Base-by-base conservation (phyloP, 92 coral and sea anemone genomes). In the Paramuricea clavata region DNA sequence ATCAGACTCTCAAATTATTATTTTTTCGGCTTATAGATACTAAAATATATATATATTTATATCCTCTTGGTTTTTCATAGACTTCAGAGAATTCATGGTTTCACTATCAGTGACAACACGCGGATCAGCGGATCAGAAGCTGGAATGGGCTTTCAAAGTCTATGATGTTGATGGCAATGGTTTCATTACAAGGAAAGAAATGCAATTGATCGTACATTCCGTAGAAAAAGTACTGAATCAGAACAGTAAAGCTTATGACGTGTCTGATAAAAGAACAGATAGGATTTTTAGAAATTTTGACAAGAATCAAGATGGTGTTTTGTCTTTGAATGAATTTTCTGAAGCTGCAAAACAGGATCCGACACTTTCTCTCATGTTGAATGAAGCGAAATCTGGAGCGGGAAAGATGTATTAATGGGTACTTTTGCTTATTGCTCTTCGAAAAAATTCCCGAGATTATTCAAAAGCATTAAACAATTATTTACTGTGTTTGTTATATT, bases 91-190 rank as follows among this genome's bases (percentile, higher is more conserved):
- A 69, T 96, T 96, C 86, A 96, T 96, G 99, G 95, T 97, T 30
- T 96, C 99, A 23, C 87, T 96, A 11, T 96, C 98, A 7, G 93
- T 96, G 22, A 94, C 99, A 34, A 96, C 99, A 3, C 98, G 99
- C 9, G 99, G 99, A 9, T 91, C 96, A 49, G 93, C 93, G 94
- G 99, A 96, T 32, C 99, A 96, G 87, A 96, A 96, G 41, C 90
- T 96, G 62, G 89, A 87, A 35, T 96, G 98, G 98, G 99, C 99
- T 19, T 96, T 96, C 75, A 94, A 95, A 72, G 95, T 96, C 85
- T 96, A 96, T 76, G 99, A 96, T 75, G 93, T 94, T 64, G 95
- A 96, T 57, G 99, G 99, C 1, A 97, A 96, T 72, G 99, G 99
- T 0, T 90, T 85, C 44, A 96, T 96, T 70, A 96, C 99, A 12